Percentiles rank a stretch among this genome's conserved stretches.
phyloP scores from a whole-genome alignment of 2,113 vertebrate species.

The Stegostoma tigrinum region DNA sequence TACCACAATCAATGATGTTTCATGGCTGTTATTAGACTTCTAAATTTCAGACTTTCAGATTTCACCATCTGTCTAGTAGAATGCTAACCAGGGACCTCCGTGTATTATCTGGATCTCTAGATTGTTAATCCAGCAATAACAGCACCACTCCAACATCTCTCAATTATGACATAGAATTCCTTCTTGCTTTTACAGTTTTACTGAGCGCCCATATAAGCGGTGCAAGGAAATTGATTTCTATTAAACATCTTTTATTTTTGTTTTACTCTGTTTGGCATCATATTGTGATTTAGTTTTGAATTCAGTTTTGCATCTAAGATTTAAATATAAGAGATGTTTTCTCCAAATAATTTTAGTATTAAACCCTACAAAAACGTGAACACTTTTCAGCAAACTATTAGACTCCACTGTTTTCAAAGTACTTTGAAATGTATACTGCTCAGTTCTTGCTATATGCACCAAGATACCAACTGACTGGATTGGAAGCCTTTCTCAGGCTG shows the following conservation, averaged over 20 bases:
- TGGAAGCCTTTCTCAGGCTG: background rate
- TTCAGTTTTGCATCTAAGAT: background rate
- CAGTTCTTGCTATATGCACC: background rate
- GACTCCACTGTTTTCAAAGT: background rate
- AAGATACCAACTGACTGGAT: background rate
- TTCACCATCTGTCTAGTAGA: too few relatives aligned
- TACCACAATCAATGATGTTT: too few relatives aligned
- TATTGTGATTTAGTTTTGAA: background rate
- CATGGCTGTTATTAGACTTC: too few relatives aligned
- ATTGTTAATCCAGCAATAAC: too few relatives aligned
- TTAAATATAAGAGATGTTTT: background rate
- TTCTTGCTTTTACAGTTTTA: background rate
- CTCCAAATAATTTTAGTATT: background rate
- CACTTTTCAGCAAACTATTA: background rate
- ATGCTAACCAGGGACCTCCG: too few relatives aligned
- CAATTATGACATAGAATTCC: background rate
- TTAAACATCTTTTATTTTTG: background rate
- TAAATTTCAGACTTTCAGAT: too few relatives aligned
- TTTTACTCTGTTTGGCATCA: background rate
- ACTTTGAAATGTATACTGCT: background rate
- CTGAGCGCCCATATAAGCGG: too few relatives aligned
- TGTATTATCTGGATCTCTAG: too few relatives aligned
- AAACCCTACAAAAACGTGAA: background rate
- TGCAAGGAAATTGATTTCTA: background rate
- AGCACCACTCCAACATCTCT: too few relatives aligned